Evolutionary conservation across 2,113 vertebrate genomes (phyloP), one percentile per base, ranked within the genome.

Genomic region (Callipepla californica): DNA sequence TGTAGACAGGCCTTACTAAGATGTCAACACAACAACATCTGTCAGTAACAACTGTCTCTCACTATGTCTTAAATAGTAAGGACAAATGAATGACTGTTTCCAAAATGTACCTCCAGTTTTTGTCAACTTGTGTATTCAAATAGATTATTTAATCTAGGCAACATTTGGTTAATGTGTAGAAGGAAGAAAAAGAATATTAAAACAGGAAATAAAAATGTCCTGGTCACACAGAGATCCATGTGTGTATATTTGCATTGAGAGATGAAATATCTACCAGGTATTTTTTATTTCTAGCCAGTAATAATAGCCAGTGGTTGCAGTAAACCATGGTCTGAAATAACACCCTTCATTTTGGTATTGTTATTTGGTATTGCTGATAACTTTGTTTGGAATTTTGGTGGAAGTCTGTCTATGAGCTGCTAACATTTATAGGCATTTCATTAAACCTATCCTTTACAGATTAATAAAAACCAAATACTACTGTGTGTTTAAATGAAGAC

Each of bases 371-470:
- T 12, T 17, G 19, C 38, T 50, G 6, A 20, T 45, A 73, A 19
- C 3, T 40, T 76, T 72, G 16, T 57, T 79, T 42, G 59, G 19
- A 28, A 63, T 28, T 68, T 68, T 67, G 3, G 1, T 18, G 67
- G 36, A 34, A 32, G 18, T 42, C 22, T 5, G 3, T 7, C 45
- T 12, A 28, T 0, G 0, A 68, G 13, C 17, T 42, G 6, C 40
- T 38, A n/a, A 62, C 9, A 13, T 17, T n/a, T 6, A 20, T 10
- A 16, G 8, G 6, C 20, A 23, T 51, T 89, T 67, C 38, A 48
- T 2, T 44, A 89, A 11, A 67, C 7, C 2, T 16, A 4, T 76
- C 17, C 19, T 68, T 72, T 63, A 70, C 32, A 66, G 25, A 57
- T 34, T 47, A 80, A n/a, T 47, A 21, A 1, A 5, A 76, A 80